phyloP scores from a whole-genome alignment of 2,888 invertebrate species.

The Heteropelma amictum region DNA sequence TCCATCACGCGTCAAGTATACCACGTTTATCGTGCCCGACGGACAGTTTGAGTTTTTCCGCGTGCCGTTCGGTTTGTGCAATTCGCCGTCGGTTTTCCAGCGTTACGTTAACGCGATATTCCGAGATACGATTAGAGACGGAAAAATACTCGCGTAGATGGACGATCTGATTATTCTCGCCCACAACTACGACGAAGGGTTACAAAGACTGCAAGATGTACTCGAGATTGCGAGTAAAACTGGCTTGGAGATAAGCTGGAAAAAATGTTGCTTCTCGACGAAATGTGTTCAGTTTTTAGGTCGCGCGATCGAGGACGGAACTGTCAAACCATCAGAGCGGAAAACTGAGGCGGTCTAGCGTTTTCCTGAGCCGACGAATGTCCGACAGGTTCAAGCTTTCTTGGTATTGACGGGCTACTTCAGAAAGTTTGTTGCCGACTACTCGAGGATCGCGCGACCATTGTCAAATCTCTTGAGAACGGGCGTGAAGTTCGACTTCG shows the following conservation, averaged over 20 bases:
- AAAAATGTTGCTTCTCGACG: slow-evolving; percentile 2
- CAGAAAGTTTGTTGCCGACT: background rate
- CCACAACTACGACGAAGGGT: background rate
- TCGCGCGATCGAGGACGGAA: background rate
- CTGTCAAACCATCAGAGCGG: background rate
- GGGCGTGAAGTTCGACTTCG: too few relatives aligned
- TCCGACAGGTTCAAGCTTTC: background rate
- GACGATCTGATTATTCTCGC: too few relatives aligned
- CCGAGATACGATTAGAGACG: background rate
- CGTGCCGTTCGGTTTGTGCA: background rate
- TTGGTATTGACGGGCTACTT: background rate
- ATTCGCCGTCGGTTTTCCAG: background rate
- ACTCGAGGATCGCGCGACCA: background rate
- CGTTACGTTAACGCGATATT: background rate
- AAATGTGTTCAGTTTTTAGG: slow-evolving; percentile 1
- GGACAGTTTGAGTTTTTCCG: background rate
- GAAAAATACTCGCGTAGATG: too few relatives aligned
- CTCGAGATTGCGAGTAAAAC: slow-evolving; percentile 1
- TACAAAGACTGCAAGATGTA: background rate
- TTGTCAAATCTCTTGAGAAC: background rate
- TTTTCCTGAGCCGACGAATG: background rate
- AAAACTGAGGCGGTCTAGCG: background rate
- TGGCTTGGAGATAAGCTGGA: background rate
- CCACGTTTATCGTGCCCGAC: slow-evolving; percentile 24
- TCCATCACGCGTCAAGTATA: background rate